Base-by-base conservation (phyloP, 1,140 invertebrate species). In the Riptortus pedestris region DNA sequence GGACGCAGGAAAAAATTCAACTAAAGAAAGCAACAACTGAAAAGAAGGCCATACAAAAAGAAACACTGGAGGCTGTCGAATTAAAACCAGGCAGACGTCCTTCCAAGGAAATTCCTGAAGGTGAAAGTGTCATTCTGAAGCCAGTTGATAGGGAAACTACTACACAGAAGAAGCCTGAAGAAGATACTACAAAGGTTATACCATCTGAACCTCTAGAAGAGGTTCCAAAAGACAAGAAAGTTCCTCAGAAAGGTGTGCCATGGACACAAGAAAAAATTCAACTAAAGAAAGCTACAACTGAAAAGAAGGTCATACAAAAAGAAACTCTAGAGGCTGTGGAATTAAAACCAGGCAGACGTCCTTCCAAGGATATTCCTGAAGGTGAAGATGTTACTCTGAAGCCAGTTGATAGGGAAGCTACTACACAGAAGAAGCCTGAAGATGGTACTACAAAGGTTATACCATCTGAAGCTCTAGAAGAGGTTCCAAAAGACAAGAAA, bases 251-350 rank as follows among this genome's bases (percentile, higher is more conserved):
- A 55, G 27, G 51, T 26, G 51, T 55, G 16, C 70, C 75, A 11
- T 74, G 74, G 74, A 74, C 71, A 0, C 63, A 76, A 65, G 73
- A 76, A 66, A 70, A 67, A 52, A 62, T 75, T 7, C 70, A 66
- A 5, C 57, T 75, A 4, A 75, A 74, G 62, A 72, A 66, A 63
- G 52, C 70, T 0, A 68, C 63, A 47, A 68, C 68, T 2, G 51
- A 55, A 55, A 71, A 70, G 29, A 73, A 70, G 24, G 33, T 38
- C 12, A 14, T 60, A 33, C 45, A 65, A 64, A 70, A 69, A 47
- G 69, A 71, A 55, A 65, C 68, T 69, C 61, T 70, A 18, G 77
- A 80, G 70, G 69, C 72, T 66, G 72, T 79, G 33, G 66, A 72
- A 28, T 67, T 79, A 26, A 80, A 79, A 67, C 72, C 74, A 27